Evolutionary conservation across 2,113 vertebrate genomes (phyloP).

Genomic region (Ceyx cyanopectus): DNA sequence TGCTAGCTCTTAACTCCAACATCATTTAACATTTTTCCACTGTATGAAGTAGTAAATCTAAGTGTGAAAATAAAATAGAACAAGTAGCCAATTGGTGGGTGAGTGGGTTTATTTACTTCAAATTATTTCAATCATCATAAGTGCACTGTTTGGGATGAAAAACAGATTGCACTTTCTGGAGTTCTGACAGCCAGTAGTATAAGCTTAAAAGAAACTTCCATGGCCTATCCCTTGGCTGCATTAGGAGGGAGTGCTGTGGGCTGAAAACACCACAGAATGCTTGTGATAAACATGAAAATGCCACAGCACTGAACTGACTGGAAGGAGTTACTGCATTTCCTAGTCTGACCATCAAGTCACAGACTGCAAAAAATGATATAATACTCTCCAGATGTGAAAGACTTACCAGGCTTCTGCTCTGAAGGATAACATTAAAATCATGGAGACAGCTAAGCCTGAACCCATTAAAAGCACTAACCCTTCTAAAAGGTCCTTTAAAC

Average conservation of each 20-base stretch:
- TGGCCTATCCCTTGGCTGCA: not conserved
- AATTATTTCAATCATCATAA: not conserved
- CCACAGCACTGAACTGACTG: not conserved
- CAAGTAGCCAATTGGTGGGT: not conserved
- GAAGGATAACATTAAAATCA: not conserved
- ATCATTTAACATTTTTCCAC: not conserved
- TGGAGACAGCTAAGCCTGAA: not conserved
- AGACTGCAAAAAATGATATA: not conserved
- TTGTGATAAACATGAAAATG: not conserved
- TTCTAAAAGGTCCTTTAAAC: not conserved
- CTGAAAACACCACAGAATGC: not conserved
- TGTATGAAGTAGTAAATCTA: not conserved
- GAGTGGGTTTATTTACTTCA: not conserved
- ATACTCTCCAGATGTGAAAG: not conserved
- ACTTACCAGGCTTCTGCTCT: not conserved
- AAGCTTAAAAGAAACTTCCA: not conserved
- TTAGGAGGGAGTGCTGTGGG: not conserved
- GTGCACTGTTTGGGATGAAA: not conserved
- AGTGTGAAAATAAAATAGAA: not conserved
- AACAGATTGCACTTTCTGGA: not conserved
- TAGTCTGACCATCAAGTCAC: not conserved
- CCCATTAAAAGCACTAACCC: not conserved
- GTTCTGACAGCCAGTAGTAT: not conserved
- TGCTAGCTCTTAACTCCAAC: not conserved
- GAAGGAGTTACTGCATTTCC: not conserved